Evolutionary conservation across 2,888 invertebrate genomes (phyloP).

Genomic region (Blomia tropicalis): DNA sequence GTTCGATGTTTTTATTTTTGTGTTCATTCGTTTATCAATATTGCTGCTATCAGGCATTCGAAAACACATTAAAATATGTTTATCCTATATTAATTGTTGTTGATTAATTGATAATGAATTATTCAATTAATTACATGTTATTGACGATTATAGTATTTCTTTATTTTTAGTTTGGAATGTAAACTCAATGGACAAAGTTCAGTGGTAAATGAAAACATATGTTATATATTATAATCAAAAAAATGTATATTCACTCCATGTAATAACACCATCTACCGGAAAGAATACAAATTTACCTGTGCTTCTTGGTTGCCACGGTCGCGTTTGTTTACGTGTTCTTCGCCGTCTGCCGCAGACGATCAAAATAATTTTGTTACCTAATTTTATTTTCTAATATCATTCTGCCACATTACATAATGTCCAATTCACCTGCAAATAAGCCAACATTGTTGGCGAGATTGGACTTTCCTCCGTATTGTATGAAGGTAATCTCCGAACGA

Average conservation of each 20-base stretch:
- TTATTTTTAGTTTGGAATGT: no score
- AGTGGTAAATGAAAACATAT: no score
- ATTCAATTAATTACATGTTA: neutral
- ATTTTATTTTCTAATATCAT: no score
- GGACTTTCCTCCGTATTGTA: slow-evolving; percentile 79
- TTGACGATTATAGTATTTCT: neutral
- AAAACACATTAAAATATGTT: no score
- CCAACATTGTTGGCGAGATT: slow-evolving; percentile 47
- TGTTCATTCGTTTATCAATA: neutral
- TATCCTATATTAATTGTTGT: neutral
- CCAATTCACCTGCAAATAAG: neutral
- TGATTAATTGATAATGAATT: neutral
- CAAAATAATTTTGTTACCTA: neutral
- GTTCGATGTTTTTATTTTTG: neutral
- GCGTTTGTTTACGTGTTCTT: slow-evolving; percentile 14
- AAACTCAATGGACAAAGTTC: no score
- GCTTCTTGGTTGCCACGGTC: neutral
- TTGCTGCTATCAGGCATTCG: no score
- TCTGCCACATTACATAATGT: no score
- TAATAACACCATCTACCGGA: no score
- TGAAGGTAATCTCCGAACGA: slow-evolving; percentile 73
- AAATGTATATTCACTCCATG: no score
- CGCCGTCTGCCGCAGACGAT: neutral
- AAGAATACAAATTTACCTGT: neutral
- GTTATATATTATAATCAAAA: neutral